Conservation (phyloP, 2,113 vertebrate genomes). For the Rhinichthys klamathensis region DNA sequence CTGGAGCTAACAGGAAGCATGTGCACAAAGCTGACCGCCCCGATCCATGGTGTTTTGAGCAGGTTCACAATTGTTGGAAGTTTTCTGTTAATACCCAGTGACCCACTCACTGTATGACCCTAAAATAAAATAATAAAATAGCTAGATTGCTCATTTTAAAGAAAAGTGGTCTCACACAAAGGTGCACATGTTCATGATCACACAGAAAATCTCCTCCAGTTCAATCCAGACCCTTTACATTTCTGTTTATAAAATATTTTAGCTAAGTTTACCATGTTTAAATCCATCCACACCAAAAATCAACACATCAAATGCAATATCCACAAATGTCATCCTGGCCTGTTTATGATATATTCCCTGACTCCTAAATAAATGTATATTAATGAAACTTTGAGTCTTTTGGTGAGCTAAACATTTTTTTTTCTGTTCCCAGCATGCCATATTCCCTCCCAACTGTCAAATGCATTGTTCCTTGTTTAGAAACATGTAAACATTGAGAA, state of each 20-base stretch:
- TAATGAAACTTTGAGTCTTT: too few relatives aligned
- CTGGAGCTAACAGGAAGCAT: conserved; percentile 88
- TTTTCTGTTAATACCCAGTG: conserved; percentile 22
- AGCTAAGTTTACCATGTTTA: not conserved
- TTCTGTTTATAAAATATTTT: not conserved
- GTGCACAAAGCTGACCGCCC: conserved; percentile 66
- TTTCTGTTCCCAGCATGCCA: not conserved
- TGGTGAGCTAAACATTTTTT: not conserved
- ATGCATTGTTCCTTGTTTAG: not conserved
- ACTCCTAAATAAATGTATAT: too few relatives aligned
- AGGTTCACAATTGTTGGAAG: conserved; percentile 37
- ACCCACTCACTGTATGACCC: conserved; percentile 8
- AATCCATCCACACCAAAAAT: not conserved
- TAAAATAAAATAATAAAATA: not conserved
- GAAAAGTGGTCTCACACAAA: not conserved
- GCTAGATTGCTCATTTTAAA: not conserved
- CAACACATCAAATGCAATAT: not conserved
- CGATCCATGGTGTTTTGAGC: conserved; percentile 51
- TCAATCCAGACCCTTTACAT: not conserved
- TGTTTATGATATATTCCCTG: too few relatives aligned
- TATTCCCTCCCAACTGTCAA: not conserved
- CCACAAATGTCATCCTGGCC: not conserved
- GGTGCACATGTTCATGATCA: not conserved
- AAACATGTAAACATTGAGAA: not conserved
- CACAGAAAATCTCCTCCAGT: not conserved